Base-by-base conservation (phyloP, 2,888 invertebrate genomes). In the Crematogaster levior region DNA sequence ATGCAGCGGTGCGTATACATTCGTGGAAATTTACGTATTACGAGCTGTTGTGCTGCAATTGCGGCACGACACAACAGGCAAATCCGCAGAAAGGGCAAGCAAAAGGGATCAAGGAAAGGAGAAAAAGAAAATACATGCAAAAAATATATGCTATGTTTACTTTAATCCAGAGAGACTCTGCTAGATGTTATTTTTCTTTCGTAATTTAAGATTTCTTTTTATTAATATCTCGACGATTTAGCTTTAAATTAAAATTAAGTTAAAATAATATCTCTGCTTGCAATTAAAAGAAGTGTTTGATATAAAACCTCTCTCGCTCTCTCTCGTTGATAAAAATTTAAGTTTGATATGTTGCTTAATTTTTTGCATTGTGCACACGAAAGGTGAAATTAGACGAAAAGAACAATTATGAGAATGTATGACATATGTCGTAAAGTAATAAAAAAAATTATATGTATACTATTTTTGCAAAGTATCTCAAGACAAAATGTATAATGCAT, bases 11-110 rank as follows among this genome's bases (percentile, higher is more conserved):
- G 56, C 72, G 40, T 56, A 56, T 15, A 58, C 72, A 74, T 75
- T n/a, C 37, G 24, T 37, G n/a, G 51, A 75, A 68, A 61, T 73
- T 43, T 73, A 73, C 65, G 43, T 46, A 74, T 73, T 63, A 74
- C 43, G 65, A 74, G 37, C 34, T 24, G 37, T 70, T 70, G 24
- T 65, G 51, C 46, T 34, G 48, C 48, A 74, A 65, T 74, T 10
- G n/a, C 48, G 34, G 24, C 34, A 24, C 2, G n/a, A n/a, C 27
- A 46, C 46, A 65, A 74, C 43, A 6, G 61, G 15, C 21, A 34
- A 34, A 65, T 34, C 24, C 46, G 46, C 30, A 18, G 46, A 34
- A 40, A 34, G 34, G 9, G 10, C 34, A 65, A 65, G n/a, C 6
- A 10, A 37, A 48, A 34, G 40, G 21, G 30, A 61, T 21, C 18